These are phyloP conservation scores for Elmis aenea DNA, from an alignment of 2,888 invertebrate genomes.

Conservation along the genomic window DNA sequence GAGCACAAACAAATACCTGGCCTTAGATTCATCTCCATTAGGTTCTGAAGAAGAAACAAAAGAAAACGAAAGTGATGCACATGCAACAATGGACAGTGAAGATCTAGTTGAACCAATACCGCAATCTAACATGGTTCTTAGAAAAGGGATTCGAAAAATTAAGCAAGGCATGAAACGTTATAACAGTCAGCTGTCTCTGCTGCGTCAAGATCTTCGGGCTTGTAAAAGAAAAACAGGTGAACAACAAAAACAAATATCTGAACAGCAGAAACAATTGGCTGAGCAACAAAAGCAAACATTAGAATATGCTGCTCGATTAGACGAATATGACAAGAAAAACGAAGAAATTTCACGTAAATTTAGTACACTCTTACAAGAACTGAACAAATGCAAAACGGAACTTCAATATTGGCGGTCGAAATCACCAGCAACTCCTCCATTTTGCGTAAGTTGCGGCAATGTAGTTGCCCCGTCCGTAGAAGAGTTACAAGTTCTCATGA, in stretches of 20 bases:
- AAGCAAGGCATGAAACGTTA: slow-evolving; percentile 87
- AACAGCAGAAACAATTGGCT: slow-evolving; percentile 67
- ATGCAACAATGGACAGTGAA: slow-evolving; percentile 49
- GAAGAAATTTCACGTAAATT: slow-evolving; percentile 86
- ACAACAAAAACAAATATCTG: slow-evolving; percentile 79
- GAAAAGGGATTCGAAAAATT: slow-evolving; percentile 81
- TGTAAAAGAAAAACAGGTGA: slow-evolving; percentile 80
- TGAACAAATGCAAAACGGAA: slow-evolving; percentile 89
- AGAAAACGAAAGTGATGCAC: slow-evolving; percentile 47
- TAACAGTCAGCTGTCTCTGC: slow-evolving; percentile 73
- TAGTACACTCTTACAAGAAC: slow-evolving; percentile 79
- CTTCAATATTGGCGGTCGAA: slow-evolving; percentile 88
- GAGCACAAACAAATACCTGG: slow-evolving; percentile 55
- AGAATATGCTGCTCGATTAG: slow-evolving; percentile 78
- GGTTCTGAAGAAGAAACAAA: slow-evolving; percentile 52
- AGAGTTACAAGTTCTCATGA: slow-evolving; percentile 57
- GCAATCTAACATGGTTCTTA: slow-evolving; percentile 79
- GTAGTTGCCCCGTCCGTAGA: slow-evolving; percentile 54
- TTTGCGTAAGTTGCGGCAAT: slow-evolving; percentile 71
- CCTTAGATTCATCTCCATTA: slow-evolving; percentile 56
- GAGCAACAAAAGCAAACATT: slow-evolving; percentile 72
- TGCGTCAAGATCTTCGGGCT: slow-evolving; percentile 72
- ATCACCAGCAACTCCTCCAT: slow-evolving; percentile 68
- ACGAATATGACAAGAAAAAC: slow-evolving; percentile 86
- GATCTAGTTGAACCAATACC: slow-evolving; percentile 58